Base-by-base conservation (phyloP, 2,888 invertebrate species). In the Synergus japonicus region DNA sequence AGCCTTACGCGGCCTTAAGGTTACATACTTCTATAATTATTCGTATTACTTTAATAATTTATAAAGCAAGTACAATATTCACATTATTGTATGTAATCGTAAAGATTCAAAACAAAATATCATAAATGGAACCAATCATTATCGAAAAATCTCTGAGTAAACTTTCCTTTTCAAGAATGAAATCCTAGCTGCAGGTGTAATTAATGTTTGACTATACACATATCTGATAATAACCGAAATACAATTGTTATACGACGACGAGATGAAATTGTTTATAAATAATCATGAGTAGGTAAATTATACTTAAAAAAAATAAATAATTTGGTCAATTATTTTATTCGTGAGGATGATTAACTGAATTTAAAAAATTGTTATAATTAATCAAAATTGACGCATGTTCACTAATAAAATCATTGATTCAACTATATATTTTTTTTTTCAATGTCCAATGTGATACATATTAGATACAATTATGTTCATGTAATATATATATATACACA, bases 221-320 rank as follows among this genome's bases (percentile, higher is more conserved):
- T 44, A 67, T 44, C 15, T 15, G 22, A 29, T 22, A 46, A 46
- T n/a, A 43, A 49, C 22, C 46, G 49, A 49, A 69, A 46, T 22
- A 69, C 46, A 29, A 69, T 69, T 69, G 69, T 69, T 46, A 49
- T 69, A 58, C 69, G 79, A 82, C 77, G 85, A 84, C 81, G 79
- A 87, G 69, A 83, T 81, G 78, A 80, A 81, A 80, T 84, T 83
- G 80, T 86, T 86, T 83, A 83, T 85, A 85, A 81, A 77, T 83
- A 79, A 77, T 77, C 76, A 83, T 78, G 81, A 60, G 77, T 85
- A 86, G 83, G 79, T 83, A 79, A 73, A 77, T 77, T 80, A 66
- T 63, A 77, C n/a, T 41, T 29, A 2, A 64, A 58, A 58, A 60
- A 58, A 60, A 10, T 54, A 10, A 73, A 69, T 12, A 80, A 54